Conservation (phyloP, 1,140 invertebrate species). For the Tetramorium alpestre region DNA sequence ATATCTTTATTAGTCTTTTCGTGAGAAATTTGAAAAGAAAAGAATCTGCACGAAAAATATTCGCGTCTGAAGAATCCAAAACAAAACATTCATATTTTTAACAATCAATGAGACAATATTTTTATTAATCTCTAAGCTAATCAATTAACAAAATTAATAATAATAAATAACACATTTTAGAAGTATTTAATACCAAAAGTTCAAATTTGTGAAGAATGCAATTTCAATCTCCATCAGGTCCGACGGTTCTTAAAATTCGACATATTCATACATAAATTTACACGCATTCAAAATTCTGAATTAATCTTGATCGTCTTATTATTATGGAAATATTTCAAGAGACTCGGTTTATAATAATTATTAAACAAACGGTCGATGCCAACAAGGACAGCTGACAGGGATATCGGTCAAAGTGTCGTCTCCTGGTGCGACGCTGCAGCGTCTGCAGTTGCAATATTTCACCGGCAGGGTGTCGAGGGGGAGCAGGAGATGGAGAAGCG, state of each 20-base stretch:
- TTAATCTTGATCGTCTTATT: background rate
- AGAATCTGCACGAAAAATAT: background rate
- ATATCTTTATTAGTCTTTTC: background rate
- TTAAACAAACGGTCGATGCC: background rate
- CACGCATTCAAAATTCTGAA: background rate
- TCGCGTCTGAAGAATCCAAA: no score
- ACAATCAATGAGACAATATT: background rate
- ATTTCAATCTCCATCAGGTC: background rate
- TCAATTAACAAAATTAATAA: background rate
- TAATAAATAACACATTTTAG: background rate
- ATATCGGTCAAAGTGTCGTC: conserved; percentile 25
- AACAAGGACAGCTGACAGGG: background rate
- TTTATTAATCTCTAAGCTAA: background rate
- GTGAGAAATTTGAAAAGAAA: background rate
- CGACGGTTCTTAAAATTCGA: background rate
- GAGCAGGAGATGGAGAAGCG: background rate
- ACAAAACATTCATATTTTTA: background rate
- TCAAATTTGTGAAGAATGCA: background rate
- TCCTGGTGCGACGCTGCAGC: conserved; percentile 12
- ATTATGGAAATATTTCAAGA: no score
- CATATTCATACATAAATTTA: background rate
- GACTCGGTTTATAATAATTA: background rate
- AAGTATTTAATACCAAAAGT: background rate
- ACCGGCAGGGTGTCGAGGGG: background rate
- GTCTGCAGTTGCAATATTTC: conserved; percentile 32